phyloP scores from a whole-genome alignment of 2,888 invertebrate species.

The Drosophila histrio region DNA sequence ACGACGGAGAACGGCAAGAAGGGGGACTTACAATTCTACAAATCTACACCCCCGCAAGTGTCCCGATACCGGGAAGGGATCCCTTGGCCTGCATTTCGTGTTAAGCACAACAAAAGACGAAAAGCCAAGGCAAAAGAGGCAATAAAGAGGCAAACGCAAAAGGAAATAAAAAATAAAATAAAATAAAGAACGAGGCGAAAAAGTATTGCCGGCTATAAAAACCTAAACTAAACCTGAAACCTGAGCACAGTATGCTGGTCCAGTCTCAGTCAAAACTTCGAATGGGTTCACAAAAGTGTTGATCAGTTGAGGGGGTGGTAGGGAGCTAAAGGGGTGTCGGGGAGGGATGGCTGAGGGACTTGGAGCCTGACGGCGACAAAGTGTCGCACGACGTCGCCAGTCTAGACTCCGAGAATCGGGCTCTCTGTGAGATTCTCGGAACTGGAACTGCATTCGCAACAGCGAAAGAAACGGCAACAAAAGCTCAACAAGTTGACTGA shows the following conservation, averaged over 20 bases:
- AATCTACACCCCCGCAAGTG: constrained; percentile 30
- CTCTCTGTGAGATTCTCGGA: constrained; percentile 37
- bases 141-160: constrained; percentile 41
- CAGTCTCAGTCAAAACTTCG: constrained; percentile 37
- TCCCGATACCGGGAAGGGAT: neutral
- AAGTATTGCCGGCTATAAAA: constrained; percentile 65
- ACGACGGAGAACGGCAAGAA: neutral
- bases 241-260: constrained; percentile 73
- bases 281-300: constrained; percentile 53
- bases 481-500: constrained; percentile 39
- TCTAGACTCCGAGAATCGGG: constrained; percentile 37
- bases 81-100: constrained; percentile 60
- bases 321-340: constrained; percentile 3
- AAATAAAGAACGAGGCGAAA: constrained; percentile 30
- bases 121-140: constrained; percentile 27
- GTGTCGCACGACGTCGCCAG: constrained; percentile 64
- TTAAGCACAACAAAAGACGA: constrained; percentile 64
- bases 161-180: constrained; percentile 27
- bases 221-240: constrained; percentile 71
- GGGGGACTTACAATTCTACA: neutral
- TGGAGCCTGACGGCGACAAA: constrained; percentile 67
- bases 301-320: constrained; percentile 18
- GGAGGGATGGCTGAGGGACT: neutral
- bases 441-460: constrained; percentile 47
- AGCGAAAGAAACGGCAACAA: constrained; percentile 1